Evolutionary conservation across 2,888 invertebrate species (phyloP), one percentile per base, ranked within the genome.

Genomic region (Caenorhabditis sp.): DNA sequence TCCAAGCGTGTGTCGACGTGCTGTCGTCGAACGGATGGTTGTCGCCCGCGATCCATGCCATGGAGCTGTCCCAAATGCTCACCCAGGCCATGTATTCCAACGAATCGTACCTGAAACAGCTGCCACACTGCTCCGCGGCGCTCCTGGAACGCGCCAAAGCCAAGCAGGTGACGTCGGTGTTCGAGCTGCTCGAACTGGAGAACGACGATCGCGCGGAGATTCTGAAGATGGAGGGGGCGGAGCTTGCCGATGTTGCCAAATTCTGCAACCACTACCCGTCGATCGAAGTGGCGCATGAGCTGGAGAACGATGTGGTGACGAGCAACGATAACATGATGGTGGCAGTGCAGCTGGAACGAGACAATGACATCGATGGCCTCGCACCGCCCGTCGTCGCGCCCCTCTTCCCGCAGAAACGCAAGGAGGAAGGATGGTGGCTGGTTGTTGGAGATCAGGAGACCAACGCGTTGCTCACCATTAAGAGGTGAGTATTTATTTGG

Each of bases 51-150:
- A 96, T 99, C 50, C 97, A 98, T 20, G 98, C 98, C 89, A 99
- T 99, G 99, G 99, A 99, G 93, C 94, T 99, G 90, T 97, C 98
- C 0, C 99, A 99, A 93, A 99, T 99, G 98, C 96, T 97, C 1
- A 99, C 99, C 0, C 99, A 99, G 93, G 98, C 98, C 11, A 97
- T 99, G 97, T 99, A 98, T 70, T 96, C 96, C 90, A 98, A 97
- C 93, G 99, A 99, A 93, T 96, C 97, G 0, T 97, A 98, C 92
- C 94, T 99, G 82, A 95, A 97, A 82, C 99, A 99, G 92, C 93
- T 99, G 92, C 99, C 99, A 1, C 98, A 99, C 93, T 98, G 98
- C 92, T 95, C 94, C 2, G 92, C 94, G 0, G 98, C 97, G 0
- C 95, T 96, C 71, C 95, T 98, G 85, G 96, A 96, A 91, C 94